Evolutionary conservation across 2,888 invertebrate genomes (phyloP).

Genomic region (Calliopum simillimum): DNA sequence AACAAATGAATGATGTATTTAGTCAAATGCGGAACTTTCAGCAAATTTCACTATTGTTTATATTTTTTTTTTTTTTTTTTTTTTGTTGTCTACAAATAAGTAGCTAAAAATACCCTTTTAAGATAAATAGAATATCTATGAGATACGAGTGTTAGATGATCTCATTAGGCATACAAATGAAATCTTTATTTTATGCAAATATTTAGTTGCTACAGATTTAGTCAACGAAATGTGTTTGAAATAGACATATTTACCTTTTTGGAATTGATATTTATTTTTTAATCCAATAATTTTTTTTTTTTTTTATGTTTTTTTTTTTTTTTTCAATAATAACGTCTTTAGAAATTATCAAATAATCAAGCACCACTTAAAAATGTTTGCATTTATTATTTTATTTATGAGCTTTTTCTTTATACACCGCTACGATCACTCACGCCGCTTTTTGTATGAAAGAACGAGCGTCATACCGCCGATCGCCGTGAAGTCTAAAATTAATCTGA

Average conservation of each 20-base stretch:
- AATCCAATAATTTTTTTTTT: background rate
- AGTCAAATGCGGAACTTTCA: no score
- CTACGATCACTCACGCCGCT: slow-evolving; percentile 20
- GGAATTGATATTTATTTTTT: slow-evolving; percentile 1
- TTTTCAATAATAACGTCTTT: background rate
- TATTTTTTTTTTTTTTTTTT: no score
- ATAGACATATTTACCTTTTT: background rate
- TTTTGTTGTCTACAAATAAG: no score
- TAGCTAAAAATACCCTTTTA: slow-evolving; percentile 1
- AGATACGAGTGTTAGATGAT: slow-evolving; percentile 47
- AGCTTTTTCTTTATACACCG: background rate
- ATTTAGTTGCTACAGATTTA: slow-evolving; percentile 15
- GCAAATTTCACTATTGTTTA: no score
- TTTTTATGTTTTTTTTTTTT: background rate
- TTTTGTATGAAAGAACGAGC: background rate
- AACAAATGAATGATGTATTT: no score
- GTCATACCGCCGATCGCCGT: slow-evolving; percentile 4
- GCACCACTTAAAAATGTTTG: background rate
- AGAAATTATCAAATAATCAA: background rate
- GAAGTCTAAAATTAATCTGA: slow-evolving; percentile 15
- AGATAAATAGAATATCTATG: slow-evolving; percentile 7
- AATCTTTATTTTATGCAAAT: slow-evolving; percentile 53
- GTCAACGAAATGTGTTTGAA: background rate
- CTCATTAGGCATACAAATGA: slow-evolving; percentile 53
- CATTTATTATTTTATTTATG: no score